Evolutionary conservation across 2,888 invertebrate species (phyloP).

Genomic region (Sussaba pulchella): DNA sequence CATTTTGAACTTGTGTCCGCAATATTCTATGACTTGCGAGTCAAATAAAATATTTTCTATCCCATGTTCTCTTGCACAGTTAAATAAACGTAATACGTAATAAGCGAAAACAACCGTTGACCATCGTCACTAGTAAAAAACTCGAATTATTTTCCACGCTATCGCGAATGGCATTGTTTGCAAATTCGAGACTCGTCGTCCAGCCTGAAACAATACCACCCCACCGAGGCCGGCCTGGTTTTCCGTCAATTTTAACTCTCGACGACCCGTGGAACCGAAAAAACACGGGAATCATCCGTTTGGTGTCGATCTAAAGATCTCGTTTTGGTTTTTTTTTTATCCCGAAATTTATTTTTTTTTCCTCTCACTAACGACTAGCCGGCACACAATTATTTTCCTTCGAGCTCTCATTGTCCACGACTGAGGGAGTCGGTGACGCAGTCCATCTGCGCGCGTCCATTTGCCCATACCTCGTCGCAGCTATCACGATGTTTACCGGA

Average conservation of each 20-base stretch:
- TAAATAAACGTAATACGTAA: no score
- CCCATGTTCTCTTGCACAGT: no score
- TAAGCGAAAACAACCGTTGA: background rate
- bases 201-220: conserved; percentile 52
- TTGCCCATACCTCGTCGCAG: conserved; percentile 27
- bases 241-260: conserved; percentile 59
- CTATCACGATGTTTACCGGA: conserved; percentile 67
- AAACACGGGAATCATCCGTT: no score
- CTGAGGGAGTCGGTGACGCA: conserved; percentile 46
- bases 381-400: conserved; percentile 69
- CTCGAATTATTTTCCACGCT: conserved; percentile 4
- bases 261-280: background rate
- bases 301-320: no score
- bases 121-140: background rate
- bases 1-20: no score
- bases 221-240: conserved; percentile 33
- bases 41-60: no score
- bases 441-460: conserved; percentile 55
- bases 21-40: no score
- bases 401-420: conserved; percentile 64
- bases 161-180: conserved; percentile 39
- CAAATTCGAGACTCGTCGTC: conserved; percentile 23
- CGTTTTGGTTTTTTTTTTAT: background rate
- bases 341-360: background rate
- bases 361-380: conserved; percentile 45